Percentiles rank a stretch among this genome's conserved stretches.
These are phyloP conservation scores for Ctenopoma multispine DNA, from an alignment of 2,797 vertebrate species.

Conservation along the genomic window DNA sequence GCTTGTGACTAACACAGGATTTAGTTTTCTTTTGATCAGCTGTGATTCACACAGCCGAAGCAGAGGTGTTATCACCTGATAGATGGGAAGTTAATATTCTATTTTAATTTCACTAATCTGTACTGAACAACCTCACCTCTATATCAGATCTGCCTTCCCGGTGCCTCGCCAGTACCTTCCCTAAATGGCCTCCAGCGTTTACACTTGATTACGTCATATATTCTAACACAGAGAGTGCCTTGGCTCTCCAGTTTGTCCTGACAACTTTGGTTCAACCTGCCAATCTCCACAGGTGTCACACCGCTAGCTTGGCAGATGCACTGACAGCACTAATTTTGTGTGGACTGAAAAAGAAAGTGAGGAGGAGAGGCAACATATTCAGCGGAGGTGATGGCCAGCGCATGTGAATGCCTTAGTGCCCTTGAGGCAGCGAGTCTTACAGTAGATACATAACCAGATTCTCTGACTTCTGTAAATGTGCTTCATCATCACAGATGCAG, in stretches of 20 bases:
- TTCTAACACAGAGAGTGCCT: conserved; percentile 18
- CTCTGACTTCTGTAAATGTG: background rate
- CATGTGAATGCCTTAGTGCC: conserved; percentile 19
- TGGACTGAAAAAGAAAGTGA: conserved; percentile 23
- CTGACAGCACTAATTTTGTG: conserved; percentile 10
- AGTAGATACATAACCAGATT: background rate
- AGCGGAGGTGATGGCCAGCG: conserved; percentile 10
- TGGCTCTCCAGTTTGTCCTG: conserved; percentile 16
- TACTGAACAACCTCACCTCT: background rate
- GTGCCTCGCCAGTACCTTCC: conserved; percentile 37
- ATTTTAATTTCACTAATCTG: conserved; percentile 27
- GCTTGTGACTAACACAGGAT: too few species aligned
- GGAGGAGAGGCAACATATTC: conserved; percentile 5
- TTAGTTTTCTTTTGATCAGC: conserved; percentile 25
- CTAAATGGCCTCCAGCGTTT: conserved; percentile 57
- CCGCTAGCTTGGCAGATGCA: conserved; percentile 26
- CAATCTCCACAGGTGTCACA: conserved; percentile 57
- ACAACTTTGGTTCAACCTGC: conserved; percentile 34
- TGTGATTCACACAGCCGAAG: conserved; percentile 34
- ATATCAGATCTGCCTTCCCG: background rate
- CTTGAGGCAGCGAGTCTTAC: conserved; percentile 21
- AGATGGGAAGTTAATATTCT: conserved; percentile 47
- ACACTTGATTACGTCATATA: conserved; percentile 55
- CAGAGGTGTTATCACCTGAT: conserved; percentile 49
- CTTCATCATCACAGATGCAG: conserved; percentile 1